Evolutionary conservation across 1,140 invertebrate genomes (phyloP).

Genomic region (Drosophila lini): DNA sequence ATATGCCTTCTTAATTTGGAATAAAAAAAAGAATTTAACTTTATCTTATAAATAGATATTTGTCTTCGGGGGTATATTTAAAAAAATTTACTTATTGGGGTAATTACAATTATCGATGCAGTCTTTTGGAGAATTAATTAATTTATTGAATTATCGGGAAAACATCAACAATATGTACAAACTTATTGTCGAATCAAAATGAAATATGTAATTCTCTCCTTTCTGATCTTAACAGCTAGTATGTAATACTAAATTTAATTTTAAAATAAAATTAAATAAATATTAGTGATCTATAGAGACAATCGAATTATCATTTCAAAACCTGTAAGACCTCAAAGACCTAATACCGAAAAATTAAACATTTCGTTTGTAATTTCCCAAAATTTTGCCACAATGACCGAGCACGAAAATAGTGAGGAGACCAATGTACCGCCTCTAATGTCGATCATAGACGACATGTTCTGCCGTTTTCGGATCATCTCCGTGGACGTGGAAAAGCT

Average conservation of each 20-base stretch:
- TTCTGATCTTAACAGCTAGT: too few relatives aligned
- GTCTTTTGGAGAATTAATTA: too few relatives aligned
- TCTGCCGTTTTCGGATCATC: conserved; percentile 48
- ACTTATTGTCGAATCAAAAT: too few relatives aligned
- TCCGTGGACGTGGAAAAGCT: conserved; percentile 60
- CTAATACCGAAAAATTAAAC: conserved; percentile 1
- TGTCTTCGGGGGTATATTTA: not conserved
- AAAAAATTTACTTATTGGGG: not conserved
- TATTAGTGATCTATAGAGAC: too few relatives aligned
- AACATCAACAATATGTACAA: too few relatives aligned
- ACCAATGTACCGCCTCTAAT: not conserved
- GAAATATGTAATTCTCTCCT: too few relatives aligned
- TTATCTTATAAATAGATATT: too few relatives aligned
- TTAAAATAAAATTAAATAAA: too few relatives aligned
- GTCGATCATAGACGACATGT: conserved; percentile 28
- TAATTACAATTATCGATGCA: not conserved
- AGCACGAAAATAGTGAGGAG: not conserved
- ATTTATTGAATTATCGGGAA: too few relatives aligned
- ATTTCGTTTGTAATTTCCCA: not conserved
- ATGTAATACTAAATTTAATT: too few relatives aligned
- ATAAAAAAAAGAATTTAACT: too few relatives aligned
- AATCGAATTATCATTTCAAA: not conserved
- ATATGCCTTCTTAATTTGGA: not conserved
- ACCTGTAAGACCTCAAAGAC: not conserved
- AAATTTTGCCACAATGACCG: conserved; percentile 22